Percentiles rank a stretch among this genome's conserved stretches.
Conservation (phyloP, 2,113 vertebrate species). For the Hepsetus odoe region DNA sequence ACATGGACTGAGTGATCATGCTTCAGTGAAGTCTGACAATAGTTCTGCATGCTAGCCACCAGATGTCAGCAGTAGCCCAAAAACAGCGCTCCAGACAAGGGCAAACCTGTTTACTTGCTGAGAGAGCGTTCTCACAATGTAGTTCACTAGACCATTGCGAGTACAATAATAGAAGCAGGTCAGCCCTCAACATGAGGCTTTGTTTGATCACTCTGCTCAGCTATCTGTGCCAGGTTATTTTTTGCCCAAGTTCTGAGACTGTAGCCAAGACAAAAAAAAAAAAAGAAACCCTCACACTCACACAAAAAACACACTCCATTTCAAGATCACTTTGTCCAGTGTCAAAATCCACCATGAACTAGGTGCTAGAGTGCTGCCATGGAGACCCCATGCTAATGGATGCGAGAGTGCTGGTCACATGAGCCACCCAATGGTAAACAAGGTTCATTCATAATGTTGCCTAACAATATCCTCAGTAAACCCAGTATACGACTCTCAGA, state of each 20-base stretch:
- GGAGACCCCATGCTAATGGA: conserved; percentile 72
- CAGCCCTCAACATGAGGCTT: conserved; percentile 48
- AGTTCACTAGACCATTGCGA: conserved; percentile 63
- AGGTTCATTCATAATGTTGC: conserved; percentile 75
- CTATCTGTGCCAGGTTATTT: conserved; percentile 44
- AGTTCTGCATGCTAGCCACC: conserved; percentile 48
- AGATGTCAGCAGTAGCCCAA: conserved; percentile 64
- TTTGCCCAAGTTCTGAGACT: conserved; percentile 46
- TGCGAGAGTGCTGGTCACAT: conserved; percentile 74
- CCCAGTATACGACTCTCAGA: conserved; percentile 22
- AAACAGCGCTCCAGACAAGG: conserved; percentile 12
- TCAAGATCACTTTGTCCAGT: conserved; percentile 61
- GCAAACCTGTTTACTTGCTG: conserved; percentile 51
- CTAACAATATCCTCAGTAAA: conserved; percentile 45
- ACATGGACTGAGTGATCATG: background rate
- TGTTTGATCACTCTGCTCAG: conserved; percentile 54
- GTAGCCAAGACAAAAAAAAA: conserved; percentile 53
- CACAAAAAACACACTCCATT: conserved; percentile 61
- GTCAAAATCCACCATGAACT: conserved; percentile 62
- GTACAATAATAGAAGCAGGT: conserved; percentile 61
- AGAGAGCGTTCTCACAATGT: conserved; percentile 52
- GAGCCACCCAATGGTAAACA: conserved; percentile 76
- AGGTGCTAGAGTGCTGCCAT: conserved; percentile 69
- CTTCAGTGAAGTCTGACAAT: background rate
- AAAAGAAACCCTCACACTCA: background rate